Conservation (phyloP, 2,797 vertebrate genomes). For the Garrulus glandarius region DNA sequence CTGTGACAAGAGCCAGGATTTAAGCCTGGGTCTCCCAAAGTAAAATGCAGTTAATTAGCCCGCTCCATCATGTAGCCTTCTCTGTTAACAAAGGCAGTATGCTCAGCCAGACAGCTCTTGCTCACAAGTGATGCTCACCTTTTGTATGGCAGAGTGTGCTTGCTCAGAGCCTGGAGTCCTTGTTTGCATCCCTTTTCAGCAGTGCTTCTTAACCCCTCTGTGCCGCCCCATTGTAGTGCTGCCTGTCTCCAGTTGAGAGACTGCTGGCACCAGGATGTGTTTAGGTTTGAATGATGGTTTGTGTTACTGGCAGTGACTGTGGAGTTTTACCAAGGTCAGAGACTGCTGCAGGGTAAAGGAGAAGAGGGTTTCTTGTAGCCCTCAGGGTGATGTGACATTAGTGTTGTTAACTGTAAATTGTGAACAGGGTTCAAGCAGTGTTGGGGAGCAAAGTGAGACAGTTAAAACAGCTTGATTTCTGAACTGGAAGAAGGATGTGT, state of each 20-base stretch:
- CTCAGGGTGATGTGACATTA: neutral
- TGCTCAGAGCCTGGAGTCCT: neutral
- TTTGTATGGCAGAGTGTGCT: neutral
- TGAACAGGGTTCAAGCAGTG: neutral
- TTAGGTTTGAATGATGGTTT: neutral
- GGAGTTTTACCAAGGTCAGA: neutral
- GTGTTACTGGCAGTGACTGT: neutral
- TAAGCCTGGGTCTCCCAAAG: constrained; percentile 7
- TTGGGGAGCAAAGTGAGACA: neutral
- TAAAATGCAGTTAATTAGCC: constrained; percentile 49
- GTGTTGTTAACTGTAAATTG: neutral
- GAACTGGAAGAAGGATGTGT: neutral
- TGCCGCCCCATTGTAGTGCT: neutral
- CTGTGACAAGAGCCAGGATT: constrained; percentile 33
- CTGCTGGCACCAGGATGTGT: neutral
- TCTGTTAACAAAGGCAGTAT: neutral
- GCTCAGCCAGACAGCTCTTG: constrained; percentile 7
- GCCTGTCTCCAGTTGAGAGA: neutral
- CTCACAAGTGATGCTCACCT: constrained; percentile 16
- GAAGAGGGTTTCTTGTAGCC: neutral
- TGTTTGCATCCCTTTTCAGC: constrained; percentile 17
- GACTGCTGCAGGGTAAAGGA: neutral
- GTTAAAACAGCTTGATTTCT: neutral
- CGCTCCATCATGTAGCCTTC: neutral
- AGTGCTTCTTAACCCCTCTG: neutral